These are phyloP conservation scores for Bimastos eiseni DNA, from an alignment of 2,888 invertebrate species.

Conservation along the genomic window DNA sequence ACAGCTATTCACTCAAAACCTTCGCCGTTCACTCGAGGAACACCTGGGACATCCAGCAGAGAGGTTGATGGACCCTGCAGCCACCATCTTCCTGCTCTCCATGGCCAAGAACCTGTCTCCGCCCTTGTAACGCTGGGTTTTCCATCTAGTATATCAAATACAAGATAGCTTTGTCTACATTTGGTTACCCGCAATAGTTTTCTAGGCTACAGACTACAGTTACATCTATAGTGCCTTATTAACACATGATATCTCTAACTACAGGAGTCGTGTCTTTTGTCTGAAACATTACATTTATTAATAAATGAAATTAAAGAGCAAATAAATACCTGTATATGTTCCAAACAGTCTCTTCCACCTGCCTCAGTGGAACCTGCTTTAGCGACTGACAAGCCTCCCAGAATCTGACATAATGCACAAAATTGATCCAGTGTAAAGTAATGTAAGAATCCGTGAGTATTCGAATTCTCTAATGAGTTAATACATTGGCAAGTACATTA, in stretches of 20 bases:
- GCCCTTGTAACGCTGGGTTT: too few species aligned
- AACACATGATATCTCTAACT: too few species aligned
- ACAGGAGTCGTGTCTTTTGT: background rate
- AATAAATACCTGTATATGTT: slow-evolving; percentile 58
- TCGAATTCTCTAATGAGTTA: background rate
- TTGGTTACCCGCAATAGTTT: background rate
- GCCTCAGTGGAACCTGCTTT: slow-evolving; percentile 82
- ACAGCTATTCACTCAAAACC: too few species aligned
- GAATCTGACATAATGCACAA: slow-evolving; percentile 71
- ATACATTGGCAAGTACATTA: background rate
- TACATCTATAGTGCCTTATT: background rate
- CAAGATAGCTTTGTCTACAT: background rate
- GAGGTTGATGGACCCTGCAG: too few species aligned
- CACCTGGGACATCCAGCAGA: too few species aligned
- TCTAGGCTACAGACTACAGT: too few species aligned
- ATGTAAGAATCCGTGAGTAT: background rate
- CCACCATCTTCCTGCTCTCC: too few species aligned
- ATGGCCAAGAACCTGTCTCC: too few species aligned
- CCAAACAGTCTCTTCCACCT: slow-evolving; percentile 63
- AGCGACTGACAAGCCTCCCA: slow-evolving; percentile 83
- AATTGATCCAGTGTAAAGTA: background rate
- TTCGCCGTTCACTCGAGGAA: too few species aligned
- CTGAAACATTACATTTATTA: background rate
- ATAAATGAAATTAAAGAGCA: background rate
- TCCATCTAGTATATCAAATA: too few species aligned